A percentile compares a stretch with the other conserved stretches of the same genome.
phyloP scores from a whole-genome alignment of 2,113 vertebrate species.

The Peromyscus californicus region DNA sequence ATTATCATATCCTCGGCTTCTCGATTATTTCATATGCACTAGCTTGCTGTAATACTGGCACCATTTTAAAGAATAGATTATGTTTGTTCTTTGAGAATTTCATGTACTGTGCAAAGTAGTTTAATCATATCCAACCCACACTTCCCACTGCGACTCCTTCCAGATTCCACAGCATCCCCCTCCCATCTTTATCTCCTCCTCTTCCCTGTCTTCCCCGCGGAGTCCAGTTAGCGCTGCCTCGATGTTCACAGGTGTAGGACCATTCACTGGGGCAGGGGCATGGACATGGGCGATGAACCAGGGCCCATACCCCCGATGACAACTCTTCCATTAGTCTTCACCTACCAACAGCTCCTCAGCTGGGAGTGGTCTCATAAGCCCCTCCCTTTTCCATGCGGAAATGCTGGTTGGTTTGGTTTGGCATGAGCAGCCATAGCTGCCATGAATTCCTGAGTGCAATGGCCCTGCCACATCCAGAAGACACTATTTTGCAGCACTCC shows the following conservation, averaged over 20 bases:
- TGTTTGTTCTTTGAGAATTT: not conserved
- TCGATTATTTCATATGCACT: not conserved
- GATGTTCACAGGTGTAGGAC: not conserved
- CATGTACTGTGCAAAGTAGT: not conserved
- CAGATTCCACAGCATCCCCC: not conserved
- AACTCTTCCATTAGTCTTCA: not conserved
- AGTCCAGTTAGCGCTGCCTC: not conserved
- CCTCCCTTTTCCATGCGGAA: not conserved
- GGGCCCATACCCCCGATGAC: not conserved
- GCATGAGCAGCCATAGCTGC: not conserved
- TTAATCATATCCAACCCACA: not conserved
- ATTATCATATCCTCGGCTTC: slow-evolving; percentile 28
- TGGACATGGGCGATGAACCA: not conserved
- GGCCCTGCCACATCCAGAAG: not conserved
- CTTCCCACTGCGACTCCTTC: no score
- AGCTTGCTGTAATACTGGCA: not conserved
- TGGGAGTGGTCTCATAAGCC: not conserved
- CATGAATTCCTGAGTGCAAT: not conserved
- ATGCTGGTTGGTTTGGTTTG: not conserved
- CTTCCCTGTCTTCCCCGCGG: not conserved
- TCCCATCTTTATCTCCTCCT: not conserved
- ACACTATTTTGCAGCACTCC: not conserved
- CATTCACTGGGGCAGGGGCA: not conserved
- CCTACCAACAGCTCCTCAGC: not conserved
- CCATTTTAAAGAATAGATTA: not conserved